Conservation (phyloP, 2,113 vertebrate species). For the Larimichthys crocea region DNA sequence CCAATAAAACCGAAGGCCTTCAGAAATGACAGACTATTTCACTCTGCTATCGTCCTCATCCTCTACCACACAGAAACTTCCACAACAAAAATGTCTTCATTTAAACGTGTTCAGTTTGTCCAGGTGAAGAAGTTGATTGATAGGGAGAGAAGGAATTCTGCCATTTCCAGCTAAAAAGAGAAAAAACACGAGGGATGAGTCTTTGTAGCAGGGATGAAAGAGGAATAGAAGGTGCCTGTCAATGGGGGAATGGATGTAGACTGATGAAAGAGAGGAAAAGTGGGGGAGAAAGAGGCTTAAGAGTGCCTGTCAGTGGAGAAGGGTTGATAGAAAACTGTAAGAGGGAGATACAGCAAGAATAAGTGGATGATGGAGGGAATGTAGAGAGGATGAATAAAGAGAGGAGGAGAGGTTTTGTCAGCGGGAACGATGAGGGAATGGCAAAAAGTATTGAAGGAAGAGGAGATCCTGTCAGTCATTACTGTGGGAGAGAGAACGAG, state of each 20-base stretch:
- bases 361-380: slow-evolving; percentile 45
- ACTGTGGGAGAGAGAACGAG: slow-evolving; percentile 1
- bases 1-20: slow-evolving; percentile 4
- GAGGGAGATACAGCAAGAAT: slow-evolving; percentile 43
- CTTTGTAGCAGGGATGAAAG: slow-evolving; percentile 45
- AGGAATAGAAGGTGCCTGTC: slow-evolving; percentile 26
- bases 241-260: slow-evolving; percentile 34
- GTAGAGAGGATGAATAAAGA: slow-evolving; percentile 37
- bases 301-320: slow-evolving; percentile 41
- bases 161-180: slow-evolving; percentile 8
- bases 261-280: slow-evolving; percentile 54
- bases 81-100: slow-evolving; percentile 14
- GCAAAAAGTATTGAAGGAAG: slow-evolving; percentile 8
- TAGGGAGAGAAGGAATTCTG: slow-evolving; percentile 25
- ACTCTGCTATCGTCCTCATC: neutral
- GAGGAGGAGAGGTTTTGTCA: slow-evolving; percentile 28
- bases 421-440: neutral
- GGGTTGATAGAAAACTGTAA: slow-evolving; percentile 59
- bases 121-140: slow-evolving; percentile 22
- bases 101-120: slow-evolving; percentile 13
- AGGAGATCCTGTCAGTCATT: slow-evolving; percentile 30
- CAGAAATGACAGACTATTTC: neutral
- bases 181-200: neutral
- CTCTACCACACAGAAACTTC: slow-evolving; percentile 11
- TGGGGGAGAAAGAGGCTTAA: slow-evolving; percentile 35